A percentile compares a stretch with the other conserved stretches of the same genome.
Conservation (phyloP, 2,888 invertebrate species). For the Listrodromus nycthemerus region DNA sequence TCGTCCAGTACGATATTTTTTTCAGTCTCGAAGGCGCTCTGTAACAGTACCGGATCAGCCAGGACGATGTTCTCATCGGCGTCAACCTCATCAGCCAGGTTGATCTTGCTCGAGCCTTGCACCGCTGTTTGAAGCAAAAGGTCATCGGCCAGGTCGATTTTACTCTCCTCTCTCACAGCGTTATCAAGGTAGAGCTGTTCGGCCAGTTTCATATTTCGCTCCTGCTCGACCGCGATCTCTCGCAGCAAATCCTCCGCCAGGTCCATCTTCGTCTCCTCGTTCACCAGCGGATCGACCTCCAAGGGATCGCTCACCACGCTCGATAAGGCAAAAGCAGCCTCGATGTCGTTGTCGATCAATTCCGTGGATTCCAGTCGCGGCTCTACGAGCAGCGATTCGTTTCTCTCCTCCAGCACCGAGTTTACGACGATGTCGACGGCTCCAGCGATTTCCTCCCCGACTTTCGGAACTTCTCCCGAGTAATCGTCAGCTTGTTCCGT, state of each 20-base stretch:
- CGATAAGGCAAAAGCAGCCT: constrained; percentile 49
- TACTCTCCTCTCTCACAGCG: constrained; percentile 42
- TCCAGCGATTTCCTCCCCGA: constrained; percentile 41
- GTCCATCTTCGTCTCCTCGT: constrained; percentile 60
- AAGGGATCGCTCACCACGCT: constrained; percentile 43
- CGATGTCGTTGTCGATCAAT: constrained; percentile 53
- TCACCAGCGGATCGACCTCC: constrained; percentile 44
- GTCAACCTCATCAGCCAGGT: constrained; percentile 44
- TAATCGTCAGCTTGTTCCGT: constrained; percentile 47
- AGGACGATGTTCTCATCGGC: neutral
- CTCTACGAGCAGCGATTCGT: neutral
- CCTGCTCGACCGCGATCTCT: constrained; percentile 55
- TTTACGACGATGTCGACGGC: constrained; percentile 58
- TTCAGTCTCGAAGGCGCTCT: neutral
- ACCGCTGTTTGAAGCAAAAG: constrained; percentile 41
- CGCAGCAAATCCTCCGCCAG: constrained; percentile 56
- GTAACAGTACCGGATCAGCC: neutral
- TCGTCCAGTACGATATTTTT: constrained; percentile 4
- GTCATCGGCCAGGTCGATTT: constrained; percentile 53
- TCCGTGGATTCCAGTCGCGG: constrained; percentile 23
- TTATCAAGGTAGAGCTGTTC: constrained; percentile 57
- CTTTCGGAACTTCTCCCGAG: constrained; percentile 8
- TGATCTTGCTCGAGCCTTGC: constrained; percentile 35
- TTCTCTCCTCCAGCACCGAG: neutral
- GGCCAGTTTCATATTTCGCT: constrained; percentile 61